Base-by-base conservation (phyloP, 92 coral and sea anemone species). In the Phenganax marumi region DNA sequence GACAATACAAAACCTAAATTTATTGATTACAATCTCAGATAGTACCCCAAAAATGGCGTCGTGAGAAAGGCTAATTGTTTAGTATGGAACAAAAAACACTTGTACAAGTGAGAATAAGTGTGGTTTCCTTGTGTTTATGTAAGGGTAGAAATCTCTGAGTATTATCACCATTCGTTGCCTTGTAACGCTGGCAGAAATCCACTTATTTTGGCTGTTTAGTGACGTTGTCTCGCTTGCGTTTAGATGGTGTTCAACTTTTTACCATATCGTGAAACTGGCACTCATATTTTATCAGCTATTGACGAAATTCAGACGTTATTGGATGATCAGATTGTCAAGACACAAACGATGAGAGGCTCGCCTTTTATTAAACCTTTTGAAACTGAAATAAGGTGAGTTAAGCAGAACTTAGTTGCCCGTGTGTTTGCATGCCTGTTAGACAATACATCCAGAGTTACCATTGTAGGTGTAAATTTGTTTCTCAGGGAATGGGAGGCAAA, bases 321-420 rank as follows among this genome's bases (percentile, higher is more conserved):
- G 80, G 99, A 96, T 91, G 99, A 96, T 83, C 99, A 96, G 91
- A 96, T 96, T 46, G 99, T 96, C 73, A 96, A 96, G 81, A 96
- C 99, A 64, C 99, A 96, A 68, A 96, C 99, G 21, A 96, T 96
- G 99, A 74, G 99, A 65, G 99, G 99, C 10, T 96, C 99, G 48
- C 99, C 99, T 12, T 96, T 96, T 61, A 96, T 96, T 89, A 96
- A 96, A 78, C 99, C 99, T 64, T 96, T 96, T 76, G 99, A 96
- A 81, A 89, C 85, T 61, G 99, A 96, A 89, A 96, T 96, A 79
- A 96, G 87, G 99, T 96, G 82, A 70, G 85, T 52, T 55, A 16
- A 6, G 13, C 22, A 3, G 39, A 71, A 61, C 63, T 16, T 68
- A 8, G 57, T 60, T 1, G 12, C 13, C 8, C 52, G 14, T 55